Conservation (phyloP, 2,888 invertebrate species). For the Papilio gigon region DNA sequence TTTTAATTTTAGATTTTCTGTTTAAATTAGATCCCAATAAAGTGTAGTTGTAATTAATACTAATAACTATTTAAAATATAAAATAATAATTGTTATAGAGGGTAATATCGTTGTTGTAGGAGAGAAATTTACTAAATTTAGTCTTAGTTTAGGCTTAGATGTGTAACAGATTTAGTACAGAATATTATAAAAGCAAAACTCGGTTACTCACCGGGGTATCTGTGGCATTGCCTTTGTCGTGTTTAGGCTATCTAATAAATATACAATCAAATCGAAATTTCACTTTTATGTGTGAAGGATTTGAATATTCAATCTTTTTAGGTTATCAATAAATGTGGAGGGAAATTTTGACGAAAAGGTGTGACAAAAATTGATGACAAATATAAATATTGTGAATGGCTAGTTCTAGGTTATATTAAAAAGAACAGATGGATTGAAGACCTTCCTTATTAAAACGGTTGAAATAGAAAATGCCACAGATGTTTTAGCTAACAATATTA, state of each 20-base stretch:
- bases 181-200: not conserved
- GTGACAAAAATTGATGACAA: not conserved
- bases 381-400: too few relatives aligned
- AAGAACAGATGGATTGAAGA: too few relatives aligned
- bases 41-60: not conserved
- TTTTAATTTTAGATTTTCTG: not conserved
- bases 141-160: conserved; percentile 8
- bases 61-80: not conserved
- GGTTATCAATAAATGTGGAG: not conserved
- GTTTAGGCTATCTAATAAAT: too few relatives aligned
- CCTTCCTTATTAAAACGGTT: too few relatives aligned
- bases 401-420: too few relatives aligned
- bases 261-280: too few relatives aligned
- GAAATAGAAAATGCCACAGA: not conserved
- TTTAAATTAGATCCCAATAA: not conserved
- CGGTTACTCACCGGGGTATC: not conserved
- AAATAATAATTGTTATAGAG: conserved; percentile 10
- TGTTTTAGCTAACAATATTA: not conserved
- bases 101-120: conserved; percentile 15
- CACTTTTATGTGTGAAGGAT: not conserved
- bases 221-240: not conserved
- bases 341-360: not conserved
- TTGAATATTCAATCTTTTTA: not conserved
- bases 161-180: not conserved
- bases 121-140: conserved; percentile 13